These are phyloP conservation scores for Tribolium madens DNA, from an alignment of 1,140 invertebrate species.

Conservation along the genomic window DNA sequence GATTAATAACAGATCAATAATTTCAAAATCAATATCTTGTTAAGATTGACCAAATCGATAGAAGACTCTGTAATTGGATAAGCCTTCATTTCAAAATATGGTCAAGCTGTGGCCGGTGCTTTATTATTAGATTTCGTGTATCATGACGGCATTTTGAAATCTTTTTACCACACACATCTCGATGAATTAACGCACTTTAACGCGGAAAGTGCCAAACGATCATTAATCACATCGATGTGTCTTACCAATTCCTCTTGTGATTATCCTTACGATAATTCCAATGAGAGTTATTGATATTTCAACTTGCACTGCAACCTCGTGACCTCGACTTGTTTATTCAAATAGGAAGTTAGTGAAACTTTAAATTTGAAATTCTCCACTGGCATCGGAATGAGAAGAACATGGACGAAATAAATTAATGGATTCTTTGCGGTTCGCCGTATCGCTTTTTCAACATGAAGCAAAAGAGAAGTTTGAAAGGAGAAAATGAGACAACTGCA, in stretches of 20 bases:
- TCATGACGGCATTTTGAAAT: background rate
- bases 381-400: constrained; percentile 46
- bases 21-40: constrained; percentile 44
- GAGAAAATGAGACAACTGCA: background rate
- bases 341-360: constrained; percentile 51
- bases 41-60: constrained; percentile 44
- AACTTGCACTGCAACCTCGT: constrained; percentile 29
- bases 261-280: constrained; percentile 7
- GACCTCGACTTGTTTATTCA: constrained; percentile 51
- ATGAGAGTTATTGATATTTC: constrained; percentile 36
- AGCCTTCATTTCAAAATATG: constrained; percentile 19
- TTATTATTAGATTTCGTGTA: constrained; percentile 34
- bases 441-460: background rate
- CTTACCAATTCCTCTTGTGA: constrained; percentile 11
- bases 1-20: constrained; percentile 48
- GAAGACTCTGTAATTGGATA: constrained; percentile 32
- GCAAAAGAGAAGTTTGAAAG: background rate
- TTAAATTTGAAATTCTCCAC: constrained; percentile 46
- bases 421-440: constrained; percentile 38
- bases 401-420: constrained; percentile 49
- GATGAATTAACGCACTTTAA: background rate
- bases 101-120: constrained; percentile 27
- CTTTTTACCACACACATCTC: constrained; percentile 14
- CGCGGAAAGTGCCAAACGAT: constrained; percentile 11
- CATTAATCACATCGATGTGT: constrained; percentile 18